A percentile compares a stretch with the other conserved stretches of the same genome.
Evolutionary conservation across 2,797 vertebrate species (phyloP).

Genomic region (Gobio occitaniae): DNA sequence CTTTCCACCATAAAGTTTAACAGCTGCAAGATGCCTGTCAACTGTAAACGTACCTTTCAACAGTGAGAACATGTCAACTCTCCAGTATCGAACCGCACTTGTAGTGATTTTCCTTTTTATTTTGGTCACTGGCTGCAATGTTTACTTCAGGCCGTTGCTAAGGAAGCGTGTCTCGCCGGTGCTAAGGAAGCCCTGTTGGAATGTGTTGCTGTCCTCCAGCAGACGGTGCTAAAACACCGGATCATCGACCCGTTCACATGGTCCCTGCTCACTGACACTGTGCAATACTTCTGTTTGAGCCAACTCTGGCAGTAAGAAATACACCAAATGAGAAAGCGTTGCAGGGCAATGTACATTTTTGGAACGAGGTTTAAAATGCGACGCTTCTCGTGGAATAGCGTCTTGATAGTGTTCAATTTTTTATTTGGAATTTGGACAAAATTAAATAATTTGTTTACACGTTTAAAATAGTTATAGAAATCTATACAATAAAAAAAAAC

Average conservation of each 20-base stretch:
- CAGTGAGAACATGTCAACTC: not conserved
- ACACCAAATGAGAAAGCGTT: not conserved
- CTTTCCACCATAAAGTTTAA: conserved; percentile 2
- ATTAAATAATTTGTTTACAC: not conserved
- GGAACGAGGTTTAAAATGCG: not conserved
- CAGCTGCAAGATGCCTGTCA: not conserved
- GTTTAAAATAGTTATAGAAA: not conserved
- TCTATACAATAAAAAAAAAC: not conserved
- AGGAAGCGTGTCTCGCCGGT: conserved; percentile 50
- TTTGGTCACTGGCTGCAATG: conserved; percentile 50
- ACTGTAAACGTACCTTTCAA: not conserved
- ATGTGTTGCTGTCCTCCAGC: conserved; percentile 51
- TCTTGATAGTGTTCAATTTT: not conserved
- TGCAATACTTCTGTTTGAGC: not conserved
- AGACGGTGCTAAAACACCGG: conserved; percentile 64
- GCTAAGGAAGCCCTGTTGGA: conserved; percentile 35
- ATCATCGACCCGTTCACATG: not conserved
- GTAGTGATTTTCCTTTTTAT: conserved; percentile 21
- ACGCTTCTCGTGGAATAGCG: not conserved
- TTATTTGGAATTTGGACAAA: no score
- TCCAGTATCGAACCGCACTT: conserved; percentile 10
- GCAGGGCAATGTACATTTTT: not conserved
- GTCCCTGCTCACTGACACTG: not conserved
- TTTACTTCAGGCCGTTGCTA: conserved; percentile 69
- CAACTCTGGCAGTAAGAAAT: not conserved